Evolutionary conservation across 2,888 invertebrate species (phyloP).

Genomic region (Cremastobaeus sp.): DNA sequence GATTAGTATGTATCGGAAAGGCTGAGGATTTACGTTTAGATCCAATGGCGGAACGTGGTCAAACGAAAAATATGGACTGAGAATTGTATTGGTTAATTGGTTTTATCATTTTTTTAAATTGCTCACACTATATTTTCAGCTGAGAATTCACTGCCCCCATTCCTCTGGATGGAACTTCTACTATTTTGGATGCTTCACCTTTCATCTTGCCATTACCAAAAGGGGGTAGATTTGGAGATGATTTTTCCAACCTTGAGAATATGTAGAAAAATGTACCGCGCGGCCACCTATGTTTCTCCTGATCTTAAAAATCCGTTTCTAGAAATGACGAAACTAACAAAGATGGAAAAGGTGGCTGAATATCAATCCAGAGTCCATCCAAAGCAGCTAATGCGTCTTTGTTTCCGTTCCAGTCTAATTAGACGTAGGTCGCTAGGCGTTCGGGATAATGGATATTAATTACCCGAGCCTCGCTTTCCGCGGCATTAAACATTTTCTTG

Average conservation of each 20-base stretch:
- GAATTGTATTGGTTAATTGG: too few species aligned
- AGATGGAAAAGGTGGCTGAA: conserved; percentile 52
- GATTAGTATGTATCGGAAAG: conserved; percentile 43
- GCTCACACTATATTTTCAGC: too few species aligned
- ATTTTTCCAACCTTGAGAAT: too few species aligned
- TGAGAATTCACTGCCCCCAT: too few species aligned
- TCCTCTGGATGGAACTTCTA: too few species aligned
- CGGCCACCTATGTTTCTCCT: too few species aligned
- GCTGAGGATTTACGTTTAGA: conserved; percentile 11
- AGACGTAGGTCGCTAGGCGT: conserved; percentile 70
- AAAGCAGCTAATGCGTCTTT: conserved; percentile 73
- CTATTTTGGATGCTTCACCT: too few species aligned
- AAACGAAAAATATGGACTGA: too few species aligned
- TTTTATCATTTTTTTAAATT: too few species aligned
- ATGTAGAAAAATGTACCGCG: too few species aligned
- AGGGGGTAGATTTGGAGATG: too few species aligned
- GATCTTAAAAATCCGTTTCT: conserved; percentile 7
- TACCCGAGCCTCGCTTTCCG: conserved; percentile 76
- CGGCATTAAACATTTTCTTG: conserved; percentile 77
- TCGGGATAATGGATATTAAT: conserved; percentile 78
- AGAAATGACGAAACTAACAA: conserved; percentile 45
- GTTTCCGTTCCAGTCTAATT: conserved; percentile 73
- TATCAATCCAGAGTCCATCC: conserved; percentile 59
- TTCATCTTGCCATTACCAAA: too few species aligned
- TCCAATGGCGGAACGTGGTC: neutral